Evolutionary conservation across 92 coral and sea anemone genomes (phyloP).

Genomic region (Palythoa heliodiscus): DNA sequence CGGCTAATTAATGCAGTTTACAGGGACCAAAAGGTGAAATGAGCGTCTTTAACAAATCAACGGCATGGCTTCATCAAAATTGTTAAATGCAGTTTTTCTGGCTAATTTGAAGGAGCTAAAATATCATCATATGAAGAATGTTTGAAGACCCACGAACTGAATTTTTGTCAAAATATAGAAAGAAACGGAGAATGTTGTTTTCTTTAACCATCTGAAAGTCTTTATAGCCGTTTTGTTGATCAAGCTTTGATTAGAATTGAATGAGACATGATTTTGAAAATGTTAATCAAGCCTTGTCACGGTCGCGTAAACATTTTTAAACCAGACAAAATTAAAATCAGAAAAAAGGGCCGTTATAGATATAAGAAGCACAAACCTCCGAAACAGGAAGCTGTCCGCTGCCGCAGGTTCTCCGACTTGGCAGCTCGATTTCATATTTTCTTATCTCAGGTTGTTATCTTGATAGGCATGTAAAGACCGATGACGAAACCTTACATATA

Average conservation of each 20-base stretch:
- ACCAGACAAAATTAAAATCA: no score
- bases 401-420: background rate
- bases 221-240: constrained; percentile 1
- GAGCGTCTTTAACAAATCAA: background rate
- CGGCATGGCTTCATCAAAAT: background rate
- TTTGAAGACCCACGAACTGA: background rate
- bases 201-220: background rate
- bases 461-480: background rate
- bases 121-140: background rate
- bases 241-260: background rate
- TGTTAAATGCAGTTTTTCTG: no score
- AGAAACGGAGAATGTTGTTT: background rate
- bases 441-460: constrained; percentile 6
- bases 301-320: background rate
- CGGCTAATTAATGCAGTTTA: background rate
- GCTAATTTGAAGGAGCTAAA: background rate
- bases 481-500: background rate
- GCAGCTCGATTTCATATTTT: constrained; percentile 6
- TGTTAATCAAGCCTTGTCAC: background rate
- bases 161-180: background rate
- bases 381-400: background rate
- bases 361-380: background rate
- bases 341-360: background rate
- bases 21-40: background rate
- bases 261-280: background rate